phyloP scores from a whole-genome alignment of 2,888 invertebrate genomes.

The Tanaodytes sp. region DNA sequence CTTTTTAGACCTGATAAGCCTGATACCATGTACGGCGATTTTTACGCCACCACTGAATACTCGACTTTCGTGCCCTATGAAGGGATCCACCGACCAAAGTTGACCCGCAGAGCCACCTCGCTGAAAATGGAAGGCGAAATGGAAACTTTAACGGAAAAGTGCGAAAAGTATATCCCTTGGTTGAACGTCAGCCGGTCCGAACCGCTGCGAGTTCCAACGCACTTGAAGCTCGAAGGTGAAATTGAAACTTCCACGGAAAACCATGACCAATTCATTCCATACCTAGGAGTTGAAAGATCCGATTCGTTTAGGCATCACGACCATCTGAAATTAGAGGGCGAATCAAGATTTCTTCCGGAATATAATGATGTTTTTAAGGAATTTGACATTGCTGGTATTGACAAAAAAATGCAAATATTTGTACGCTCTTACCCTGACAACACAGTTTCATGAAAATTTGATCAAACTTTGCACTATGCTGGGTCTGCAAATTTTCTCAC shows the following conservation, averaged over 20 bases:
- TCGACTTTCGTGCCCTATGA: conserved; percentile 74
- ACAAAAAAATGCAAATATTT: too few species aligned
- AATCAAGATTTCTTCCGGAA: conserved; percentile 73
- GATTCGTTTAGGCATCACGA: conserved; percentile 71
- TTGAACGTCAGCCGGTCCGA: conserved; percentile 71
- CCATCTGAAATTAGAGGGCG: conserved; percentile 75
- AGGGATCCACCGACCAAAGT: conserved; percentile 71
- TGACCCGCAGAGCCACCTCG: conserved; percentile 72
- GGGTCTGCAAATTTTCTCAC: too few species aligned
- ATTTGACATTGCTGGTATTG: conserved; percentile 59
- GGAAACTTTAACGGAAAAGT: conserved; percentile 73
- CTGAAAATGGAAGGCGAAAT: conserved; percentile 75
- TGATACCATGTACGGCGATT: conserved; percentile 66
- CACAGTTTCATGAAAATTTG: too few species aligned
- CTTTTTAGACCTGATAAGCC: too few species aligned
- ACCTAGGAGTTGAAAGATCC: conserved; percentile 72
- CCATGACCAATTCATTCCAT: conserved; percentile 72
- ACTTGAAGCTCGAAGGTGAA: conserved; percentile 75
- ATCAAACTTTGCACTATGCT: too few species aligned
- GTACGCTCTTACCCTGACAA: too few species aligned
- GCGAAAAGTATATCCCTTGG: conserved; percentile 72
- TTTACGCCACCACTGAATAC: conserved; percentile 72
- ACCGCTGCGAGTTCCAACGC: conserved; percentile 71
- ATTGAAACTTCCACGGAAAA: conserved; percentile 73
- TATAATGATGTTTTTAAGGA: conserved; percentile 70